Evolutionary conservation across 2,113 vertebrate genomes (phyloP), one percentile per base, ranked within the genome.

Genomic region (Myanophis thanlyinensis): DNA sequence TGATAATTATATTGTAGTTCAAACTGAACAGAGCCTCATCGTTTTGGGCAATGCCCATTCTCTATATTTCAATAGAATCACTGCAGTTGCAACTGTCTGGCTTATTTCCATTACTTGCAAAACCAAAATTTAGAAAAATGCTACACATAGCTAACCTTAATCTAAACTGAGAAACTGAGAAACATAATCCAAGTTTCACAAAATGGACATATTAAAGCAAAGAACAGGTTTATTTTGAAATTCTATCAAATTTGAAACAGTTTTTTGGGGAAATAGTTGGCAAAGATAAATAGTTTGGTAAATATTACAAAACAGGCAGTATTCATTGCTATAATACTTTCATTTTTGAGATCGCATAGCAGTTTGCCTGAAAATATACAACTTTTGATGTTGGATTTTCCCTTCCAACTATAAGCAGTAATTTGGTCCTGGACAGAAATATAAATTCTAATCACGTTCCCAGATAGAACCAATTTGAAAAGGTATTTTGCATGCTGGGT

Each of bases 101-200:
- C 87, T 95, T 7, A 25, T 91, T 94, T 94, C 92, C 90, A 94
- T 20, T 27, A 5, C 51, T 25, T 92, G 87, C 59, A 93, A 96
- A 88, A 87, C 25, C 0, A 1, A 44, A 85, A 18, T 49, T n/a
- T 67, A 15, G n/a, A 62, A 92, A 80, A 80, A 90, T 90, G 73
- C 46, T 23, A 8, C 40, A 93, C 85, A n/a, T 48, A 46, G 59
- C 85, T 89, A 93, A 88, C 3, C 6, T 52, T 87, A 62, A 67
- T 35, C 7, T 67, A 93, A 48, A 93, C 12, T 56, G 51, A 89
- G 94, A 93, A 59, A 44, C 88, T 54, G 15, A 56, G 23, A 25
- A 56, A 56, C 54, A 56, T 56, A 56, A 56, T 25, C 54, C 53
- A 54, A 7, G 3, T 18, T 85, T 3, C 88, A 10, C 1, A 94